A percentile compares a stretch with the other conserved stretches of the same genome.
Evolutionary conservation across 2,888 invertebrate genomes (phyloP).

Genomic region (Drosophila leonis): DNA sequence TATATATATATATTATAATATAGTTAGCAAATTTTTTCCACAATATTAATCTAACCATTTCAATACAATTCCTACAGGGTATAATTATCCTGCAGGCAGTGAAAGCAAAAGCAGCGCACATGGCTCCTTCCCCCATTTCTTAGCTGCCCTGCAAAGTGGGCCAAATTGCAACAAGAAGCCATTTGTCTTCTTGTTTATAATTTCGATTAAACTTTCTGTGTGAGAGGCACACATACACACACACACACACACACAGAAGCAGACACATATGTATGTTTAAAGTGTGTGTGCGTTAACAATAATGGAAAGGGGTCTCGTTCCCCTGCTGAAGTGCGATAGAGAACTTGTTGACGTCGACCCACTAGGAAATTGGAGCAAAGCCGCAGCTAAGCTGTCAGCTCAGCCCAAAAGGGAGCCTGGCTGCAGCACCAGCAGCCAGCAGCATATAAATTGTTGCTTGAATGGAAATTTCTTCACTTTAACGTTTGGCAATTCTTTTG

Average conservation of each 20-base stretch:
- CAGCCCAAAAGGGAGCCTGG: slow-evolving; percentile 4
- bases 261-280: slow-evolving; percentile 61
- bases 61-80: background rate
- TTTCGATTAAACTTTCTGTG: slow-evolving; percentile 82
- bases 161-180: slow-evolving; percentile 78
- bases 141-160: slow-evolving; percentile 11
- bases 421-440: slow-evolving; percentile 19
- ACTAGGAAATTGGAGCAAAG: slow-evolving; percentile 77
- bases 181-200: slow-evolving; percentile 82
- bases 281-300: slow-evolving; percentile 36
- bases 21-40: background rate
- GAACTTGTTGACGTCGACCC: slow-evolving; percentile 66
- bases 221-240: slow-evolving; percentile 23
- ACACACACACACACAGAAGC: slow-evolving; percentile 11
- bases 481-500: slow-evolving; percentile 34
- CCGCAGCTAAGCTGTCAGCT: slow-evolving; percentile 76
- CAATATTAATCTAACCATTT: background rate
- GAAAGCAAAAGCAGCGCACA: slow-evolving; percentile 13
- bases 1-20: too few species aligned
- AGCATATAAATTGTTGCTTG: slow-evolving; percentile 48
- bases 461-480: slow-evolving; percentile 56
- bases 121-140: background rate
- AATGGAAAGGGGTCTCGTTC: background rate
- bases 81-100: slow-evolving; percentile 35
- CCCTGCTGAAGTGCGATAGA: slow-evolving; percentile 49